A percentile compares a stretch with the other conserved stretches of the same genome.
Evolutionary conservation across 2,797 vertebrate genomes (phyloP).

Genomic region (Poliocrania exsul): DNA sequence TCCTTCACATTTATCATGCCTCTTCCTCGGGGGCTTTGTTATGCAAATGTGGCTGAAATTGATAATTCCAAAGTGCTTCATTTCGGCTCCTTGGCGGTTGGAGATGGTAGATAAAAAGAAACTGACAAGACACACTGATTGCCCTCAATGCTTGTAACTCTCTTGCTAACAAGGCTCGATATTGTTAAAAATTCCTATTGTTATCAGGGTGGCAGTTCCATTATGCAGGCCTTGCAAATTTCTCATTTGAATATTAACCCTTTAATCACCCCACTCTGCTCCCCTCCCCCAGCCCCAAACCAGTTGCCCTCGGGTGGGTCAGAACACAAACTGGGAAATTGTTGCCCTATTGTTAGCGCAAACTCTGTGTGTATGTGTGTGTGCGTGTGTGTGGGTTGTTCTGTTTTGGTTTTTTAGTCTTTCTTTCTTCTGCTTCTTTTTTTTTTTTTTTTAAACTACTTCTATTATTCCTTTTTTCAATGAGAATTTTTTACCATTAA

Average conservation of each 20-base stretch:
- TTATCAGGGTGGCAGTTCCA: slow-evolving; percentile 87
- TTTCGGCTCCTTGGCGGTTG: slow-evolving; percentile 93
- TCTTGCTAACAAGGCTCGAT: slow-evolving; percentile 93
- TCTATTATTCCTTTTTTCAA: slow-evolving; percentile 65
- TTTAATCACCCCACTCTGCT: slow-evolving; percentile 69
- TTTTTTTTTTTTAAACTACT: background rate
- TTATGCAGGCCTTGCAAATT: slow-evolving; percentile 90
- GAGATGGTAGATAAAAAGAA: slow-evolving; percentile 95
- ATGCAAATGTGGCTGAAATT: slow-evolving; percentile 97
- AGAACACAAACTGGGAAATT: slow-evolving; percentile 61
- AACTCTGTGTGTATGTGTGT: background rate
- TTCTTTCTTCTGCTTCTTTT: background rate
- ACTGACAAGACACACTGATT: slow-evolving; percentile 97
- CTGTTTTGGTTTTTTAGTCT: background rate
- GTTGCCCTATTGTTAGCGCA: slow-evolving; percentile 50
- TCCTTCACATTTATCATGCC: slow-evolving; percentile 93
- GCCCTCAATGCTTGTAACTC: slow-evolving; percentile 94
- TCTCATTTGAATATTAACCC: slow-evolving; percentile 87
- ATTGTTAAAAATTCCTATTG: slow-evolving; percentile 96
- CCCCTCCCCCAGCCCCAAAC: slow-evolving; percentile 52
- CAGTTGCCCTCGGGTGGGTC: slow-evolving; percentile 28
- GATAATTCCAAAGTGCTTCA: slow-evolving; percentile 96
- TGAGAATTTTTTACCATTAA: slow-evolving; percentile 35
- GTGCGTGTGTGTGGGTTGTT: background rate
- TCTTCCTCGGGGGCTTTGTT: slow-evolving; percentile 97